These are phyloP conservation scores for Nebria ingens DNA, from an alignment of 1,140 invertebrate genomes.

Conservation along the genomic window DNA sequence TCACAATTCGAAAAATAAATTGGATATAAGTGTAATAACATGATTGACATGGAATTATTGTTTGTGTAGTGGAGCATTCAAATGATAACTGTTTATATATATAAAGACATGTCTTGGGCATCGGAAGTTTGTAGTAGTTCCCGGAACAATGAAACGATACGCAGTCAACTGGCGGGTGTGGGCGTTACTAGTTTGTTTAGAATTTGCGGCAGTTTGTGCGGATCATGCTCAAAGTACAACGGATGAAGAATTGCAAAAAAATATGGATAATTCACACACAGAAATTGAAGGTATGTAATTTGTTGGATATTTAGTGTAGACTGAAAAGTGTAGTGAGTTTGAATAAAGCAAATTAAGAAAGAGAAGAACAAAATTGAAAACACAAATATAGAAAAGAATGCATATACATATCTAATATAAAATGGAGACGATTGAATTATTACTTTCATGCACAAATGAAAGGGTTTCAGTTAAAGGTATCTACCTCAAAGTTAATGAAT, in stretches of 20 bases:
- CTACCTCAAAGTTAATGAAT: too few relatives aligned
- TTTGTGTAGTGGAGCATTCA: neutral
- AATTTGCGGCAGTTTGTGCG: neutral
- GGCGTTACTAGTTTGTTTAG: neutral
- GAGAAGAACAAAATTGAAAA: too few relatives aligned
- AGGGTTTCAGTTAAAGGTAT: too few relatives aligned
- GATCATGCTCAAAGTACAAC: neutral
- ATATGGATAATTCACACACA: neutral
- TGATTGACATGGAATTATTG: neutral
- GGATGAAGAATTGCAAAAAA: neutral
- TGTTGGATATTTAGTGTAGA: too few relatives aligned
- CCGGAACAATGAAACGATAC: neutral
- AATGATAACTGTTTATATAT: slow-evolving; percentile 3
- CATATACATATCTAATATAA: too few relatives aligned
- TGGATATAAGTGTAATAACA: slow-evolving; percentile 5
- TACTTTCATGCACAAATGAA: too few relatives aligned
- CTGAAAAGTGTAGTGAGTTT: too few relatives aligned
- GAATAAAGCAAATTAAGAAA: too few relatives aligned
- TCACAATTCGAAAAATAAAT: neutral
- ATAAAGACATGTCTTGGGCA: slow-evolving; percentile 2
- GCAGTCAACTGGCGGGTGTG: neutral
- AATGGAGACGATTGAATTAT: too few relatives aligned
- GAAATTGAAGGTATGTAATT: neutral
- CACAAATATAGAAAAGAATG: too few relatives aligned
- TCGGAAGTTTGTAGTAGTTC: neutral